Evolutionary conservation across 2,888 invertebrate species (phyloP).

Genomic region (Mechanitis messenoides): DNA sequence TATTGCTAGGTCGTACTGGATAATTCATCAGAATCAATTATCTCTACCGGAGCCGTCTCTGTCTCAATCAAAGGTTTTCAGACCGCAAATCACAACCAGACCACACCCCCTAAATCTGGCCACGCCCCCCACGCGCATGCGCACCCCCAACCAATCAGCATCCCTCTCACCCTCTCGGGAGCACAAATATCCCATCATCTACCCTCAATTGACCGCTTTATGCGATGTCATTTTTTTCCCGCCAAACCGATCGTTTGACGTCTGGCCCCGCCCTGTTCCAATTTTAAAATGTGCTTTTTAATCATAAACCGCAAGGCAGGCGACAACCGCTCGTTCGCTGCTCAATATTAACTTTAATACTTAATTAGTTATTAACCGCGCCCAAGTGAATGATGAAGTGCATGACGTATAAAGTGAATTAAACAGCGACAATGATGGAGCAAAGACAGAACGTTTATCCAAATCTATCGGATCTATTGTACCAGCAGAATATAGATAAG

Average conservation of each 20-base stretch:
- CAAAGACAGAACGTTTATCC: conserved; percentile 56
- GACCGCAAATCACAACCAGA: conserved; percentile 73
- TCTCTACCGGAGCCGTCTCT: conserved; percentile 42
- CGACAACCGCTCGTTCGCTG: conserved; percentile 28
- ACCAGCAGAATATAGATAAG: conserved; percentile 57
- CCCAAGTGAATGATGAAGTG: conserved; percentile 27
- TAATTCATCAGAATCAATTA: too few species aligned
- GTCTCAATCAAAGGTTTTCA: conserved; percentile 66
- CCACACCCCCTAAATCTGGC: conserved; percentile 67
- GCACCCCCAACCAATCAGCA: conserved; percentile 52
- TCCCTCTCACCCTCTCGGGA: conserved; percentile 39
- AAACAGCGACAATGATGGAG: conserved; percentile 53
- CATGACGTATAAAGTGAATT: conserved; percentile 37
- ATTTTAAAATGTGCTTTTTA: conserved; percentile 61
- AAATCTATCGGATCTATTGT: conserved; percentile 58
- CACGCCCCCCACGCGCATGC: conserved; percentile 62
- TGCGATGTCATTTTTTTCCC: conserved; percentile 69
- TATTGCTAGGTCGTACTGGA: too few species aligned
- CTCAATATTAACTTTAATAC: background rate
- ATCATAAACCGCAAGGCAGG: conserved; percentile 60
- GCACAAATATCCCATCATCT: conserved; percentile 43
- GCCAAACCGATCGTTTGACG: conserved; percentile 60
- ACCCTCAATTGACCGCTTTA: conserved; percentile 66
- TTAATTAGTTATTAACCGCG: conserved; percentile 17
- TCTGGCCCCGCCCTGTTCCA: conserved; percentile 57